Percentiles rank a stretch among this genome's conserved stretches.
phyloP scores from a whole-genome alignment of 1,140 invertebrate genomes.

The Pseudomyrmex gracilis region DNA sequence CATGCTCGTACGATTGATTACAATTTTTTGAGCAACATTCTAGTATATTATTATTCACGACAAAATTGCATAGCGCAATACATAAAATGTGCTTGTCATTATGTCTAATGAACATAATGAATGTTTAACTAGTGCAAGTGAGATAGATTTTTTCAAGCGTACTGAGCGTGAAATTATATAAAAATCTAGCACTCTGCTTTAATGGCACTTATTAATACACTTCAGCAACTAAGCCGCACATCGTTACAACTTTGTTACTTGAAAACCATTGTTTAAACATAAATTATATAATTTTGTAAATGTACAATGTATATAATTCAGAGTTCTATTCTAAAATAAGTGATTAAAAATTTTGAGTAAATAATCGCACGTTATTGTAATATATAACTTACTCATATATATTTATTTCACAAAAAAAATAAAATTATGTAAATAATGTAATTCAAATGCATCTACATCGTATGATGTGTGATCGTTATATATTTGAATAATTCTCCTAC shows the following conservation, averaged over 20 bases:
- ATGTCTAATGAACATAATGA: neutral
- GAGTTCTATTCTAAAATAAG: neutral
- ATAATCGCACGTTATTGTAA: neutral
- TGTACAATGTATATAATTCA: neutral
- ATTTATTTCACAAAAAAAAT: too few species aligned
- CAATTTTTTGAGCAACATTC: neutral
- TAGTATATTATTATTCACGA: slow-evolving; percentile 26
- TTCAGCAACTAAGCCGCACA: neutral
- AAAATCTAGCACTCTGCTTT: neutral
- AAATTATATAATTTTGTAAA: neutral
- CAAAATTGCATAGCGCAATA: neutral
- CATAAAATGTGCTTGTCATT: slow-evolving; percentile 1
- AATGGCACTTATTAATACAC: slow-evolving; percentile 1
- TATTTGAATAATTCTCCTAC: slow-evolving; percentile 8
- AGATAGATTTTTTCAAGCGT: neutral
- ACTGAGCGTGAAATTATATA: neutral
- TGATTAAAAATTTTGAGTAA: neutral
- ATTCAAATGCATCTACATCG: too few species aligned
- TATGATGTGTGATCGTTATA: neutral
- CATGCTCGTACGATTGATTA: neutral
- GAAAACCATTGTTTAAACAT: neutral
- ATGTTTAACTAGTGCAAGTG: slow-evolving; percentile 12
- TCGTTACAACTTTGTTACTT: neutral
- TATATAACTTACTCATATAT: neutral
- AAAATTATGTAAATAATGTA: too few species aligned